A percentile compares a stretch with the other conserved stretches of the same genome.
Conservation (phyloP, 2,113 vertebrate genomes). For the Sturnus vulgaris region DNA sequence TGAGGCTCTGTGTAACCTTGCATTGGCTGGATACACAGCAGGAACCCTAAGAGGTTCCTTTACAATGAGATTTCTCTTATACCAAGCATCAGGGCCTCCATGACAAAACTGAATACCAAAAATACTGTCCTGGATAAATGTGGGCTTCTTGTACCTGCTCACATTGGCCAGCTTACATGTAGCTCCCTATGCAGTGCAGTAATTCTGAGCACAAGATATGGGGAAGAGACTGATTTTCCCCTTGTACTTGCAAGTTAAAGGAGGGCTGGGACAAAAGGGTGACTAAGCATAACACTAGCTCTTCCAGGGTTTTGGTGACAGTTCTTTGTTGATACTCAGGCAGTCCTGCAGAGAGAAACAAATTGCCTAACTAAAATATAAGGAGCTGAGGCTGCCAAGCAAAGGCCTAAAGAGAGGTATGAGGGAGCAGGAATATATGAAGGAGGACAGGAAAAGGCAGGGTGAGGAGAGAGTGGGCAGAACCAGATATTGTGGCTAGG, state of each 20-base stretch:
- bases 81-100: neutral
- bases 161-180: neutral
- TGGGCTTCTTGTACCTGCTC: neutral
- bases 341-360: slow-evolving; percentile 11
- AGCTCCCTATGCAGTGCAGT: neutral
- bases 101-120: neutral
- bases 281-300: neutral
- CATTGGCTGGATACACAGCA: neutral
- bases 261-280: neutral
- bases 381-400: neutral
- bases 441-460: neutral
- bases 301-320: neutral
- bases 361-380: neutral
- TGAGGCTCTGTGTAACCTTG: neutral
- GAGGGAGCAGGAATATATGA: neutral
- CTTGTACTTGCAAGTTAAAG: neutral
- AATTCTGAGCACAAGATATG: neutral
- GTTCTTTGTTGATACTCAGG: neutral
- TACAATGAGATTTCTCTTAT: neutral
- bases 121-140: neutral
- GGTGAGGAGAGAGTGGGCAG: neutral
- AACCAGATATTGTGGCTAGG: neutral
- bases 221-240: neutral
- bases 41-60: neutral
- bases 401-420: neutral